A percentile compares a stretch with the other conserved stretches of the same genome.
Evolutionary conservation across 1,140 invertebrate genomes (phyloP).

Genomic region (Cyphomyrmex costatus): DNA sequence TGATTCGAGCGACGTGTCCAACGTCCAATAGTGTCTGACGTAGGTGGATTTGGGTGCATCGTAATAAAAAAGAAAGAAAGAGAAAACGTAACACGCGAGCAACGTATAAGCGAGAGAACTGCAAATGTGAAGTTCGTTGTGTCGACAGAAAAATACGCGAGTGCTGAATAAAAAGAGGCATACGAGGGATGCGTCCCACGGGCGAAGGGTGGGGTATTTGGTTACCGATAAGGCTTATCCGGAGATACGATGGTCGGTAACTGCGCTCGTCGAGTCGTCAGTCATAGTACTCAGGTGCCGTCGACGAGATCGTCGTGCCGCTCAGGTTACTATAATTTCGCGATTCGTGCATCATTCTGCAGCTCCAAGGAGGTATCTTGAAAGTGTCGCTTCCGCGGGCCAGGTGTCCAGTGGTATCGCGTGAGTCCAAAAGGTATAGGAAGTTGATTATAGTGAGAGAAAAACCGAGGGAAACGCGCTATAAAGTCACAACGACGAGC

Average conservation of each 20-base stretch:
- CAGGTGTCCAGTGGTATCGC: constrained; percentile 31
- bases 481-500: constrained; percentile 26
- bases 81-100: not conserved
- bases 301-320: constrained; percentile 67
- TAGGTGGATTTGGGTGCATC: constrained; percentile 25
- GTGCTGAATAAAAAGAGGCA: not conserved
- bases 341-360: constrained; percentile 22
- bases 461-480: constrained; percentile 3
- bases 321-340: constrained; percentile 59
- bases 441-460: not conserved
- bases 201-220: constrained; percentile 72
- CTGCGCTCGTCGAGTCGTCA: constrained; percentile 65
- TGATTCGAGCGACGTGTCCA: constrained; percentile 1
- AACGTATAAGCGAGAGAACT: not conserved
- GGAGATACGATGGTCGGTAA: constrained; percentile 74
- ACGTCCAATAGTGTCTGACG: not conserved
- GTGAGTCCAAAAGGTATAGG: constrained; percentile 18
- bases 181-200: constrained; percentile 68
- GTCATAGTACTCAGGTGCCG: constrained; percentile 76
- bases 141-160: not conserved
- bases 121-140: not conserved
- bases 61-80: not conserved
- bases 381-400: not conserved
- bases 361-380: constrained; percentile 37
- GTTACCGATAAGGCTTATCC: constrained; percentile 78